phyloP scores from a whole-genome alignment of 2,888 invertebrate species.

The Metacarcinus magister region DNA sequence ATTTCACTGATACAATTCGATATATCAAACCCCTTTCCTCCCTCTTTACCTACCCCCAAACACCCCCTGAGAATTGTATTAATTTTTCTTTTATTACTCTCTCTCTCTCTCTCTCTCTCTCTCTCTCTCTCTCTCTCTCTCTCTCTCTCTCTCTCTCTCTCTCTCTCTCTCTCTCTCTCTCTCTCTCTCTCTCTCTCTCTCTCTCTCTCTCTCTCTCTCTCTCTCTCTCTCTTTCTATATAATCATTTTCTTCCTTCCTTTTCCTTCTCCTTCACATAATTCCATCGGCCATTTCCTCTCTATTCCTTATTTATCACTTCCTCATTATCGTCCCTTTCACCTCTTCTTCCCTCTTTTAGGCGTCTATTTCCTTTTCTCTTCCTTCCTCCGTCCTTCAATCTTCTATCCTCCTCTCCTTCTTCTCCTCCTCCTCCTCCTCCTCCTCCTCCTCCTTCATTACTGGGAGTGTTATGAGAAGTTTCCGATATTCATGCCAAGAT shows the following conservation, averaged over 20 bases:
- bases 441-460: not conserved
- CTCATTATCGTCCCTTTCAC: not conserved
- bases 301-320: not conserved
- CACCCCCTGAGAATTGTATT: too few species aligned
- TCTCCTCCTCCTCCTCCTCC: not conserved
- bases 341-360: not conserved
- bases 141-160: not conserved
- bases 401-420: not conserved
- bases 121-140: not conserved
- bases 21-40: not conserved
- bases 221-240: not conserved
- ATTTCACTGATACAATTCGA: not conserved
- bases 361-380: not conserved
- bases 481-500: too few species aligned
- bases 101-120: slow-evolving; percentile 44
- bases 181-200: not conserved
- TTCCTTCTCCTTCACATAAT: not conserved
- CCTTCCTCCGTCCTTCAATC: not conserved
- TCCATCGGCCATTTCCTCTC: not conserved
- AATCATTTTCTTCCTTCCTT: not conserved
- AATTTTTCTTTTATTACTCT: not conserved
- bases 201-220: not conserved
- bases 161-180: not conserved
- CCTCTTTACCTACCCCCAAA: too few species aligned
- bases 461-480: too few species aligned